These are phyloP conservation scores for Scelioninae gen. 1 DNA, from an alignment of 2,888 invertebrate genomes.

Conservation along the genomic window DNA sequence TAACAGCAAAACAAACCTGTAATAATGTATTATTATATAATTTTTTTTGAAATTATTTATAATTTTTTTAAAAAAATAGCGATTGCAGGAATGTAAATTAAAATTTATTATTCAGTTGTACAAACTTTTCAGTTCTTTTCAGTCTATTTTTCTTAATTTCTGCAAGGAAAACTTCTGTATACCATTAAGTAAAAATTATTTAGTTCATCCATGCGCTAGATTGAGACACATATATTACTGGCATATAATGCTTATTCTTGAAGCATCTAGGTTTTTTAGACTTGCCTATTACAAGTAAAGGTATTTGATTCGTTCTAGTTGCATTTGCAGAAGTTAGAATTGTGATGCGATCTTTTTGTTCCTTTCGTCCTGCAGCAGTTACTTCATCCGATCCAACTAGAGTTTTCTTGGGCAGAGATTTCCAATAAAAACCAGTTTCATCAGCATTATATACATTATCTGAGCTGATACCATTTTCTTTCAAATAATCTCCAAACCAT, in stretches of 20 bases:
- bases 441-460: constrained; percentile 73
- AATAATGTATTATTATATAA: background rate
- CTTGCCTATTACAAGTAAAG: constrained; percentile 75
- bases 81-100: too few relatives aligned
- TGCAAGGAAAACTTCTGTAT: constrained; percentile 11
- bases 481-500: background rate
- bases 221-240: constrained; percentile 68
- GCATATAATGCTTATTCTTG: constrained; percentile 65
- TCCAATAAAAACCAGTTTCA: constrained; percentile 60
- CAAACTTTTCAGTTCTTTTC: background rate
- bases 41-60: background rate
- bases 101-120: background rate
- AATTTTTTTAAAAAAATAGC: too few relatives aligned
- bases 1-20: constrained; percentile 52
- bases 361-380: constrained; percentile 70
- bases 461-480: constrained; percentile 3
- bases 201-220: constrained; percentile 74
- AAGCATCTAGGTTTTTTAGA: constrained; percentile 74
- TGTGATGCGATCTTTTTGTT: constrained; percentile 73
- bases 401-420: constrained; percentile 66
- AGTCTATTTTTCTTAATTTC: background rate
- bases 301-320: constrained; percentile 73
- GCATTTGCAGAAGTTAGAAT: constrained; percentile 74
- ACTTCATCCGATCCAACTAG: constrained; percentile 60
- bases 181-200: constrained; percentile 72